A percentile compares a stretch with the other conserved stretches of the same genome.
Evolutionary conservation across 2,797 vertebrate genomes (phyloP).

Genomic region (Acridotheres tristis): DNA sequence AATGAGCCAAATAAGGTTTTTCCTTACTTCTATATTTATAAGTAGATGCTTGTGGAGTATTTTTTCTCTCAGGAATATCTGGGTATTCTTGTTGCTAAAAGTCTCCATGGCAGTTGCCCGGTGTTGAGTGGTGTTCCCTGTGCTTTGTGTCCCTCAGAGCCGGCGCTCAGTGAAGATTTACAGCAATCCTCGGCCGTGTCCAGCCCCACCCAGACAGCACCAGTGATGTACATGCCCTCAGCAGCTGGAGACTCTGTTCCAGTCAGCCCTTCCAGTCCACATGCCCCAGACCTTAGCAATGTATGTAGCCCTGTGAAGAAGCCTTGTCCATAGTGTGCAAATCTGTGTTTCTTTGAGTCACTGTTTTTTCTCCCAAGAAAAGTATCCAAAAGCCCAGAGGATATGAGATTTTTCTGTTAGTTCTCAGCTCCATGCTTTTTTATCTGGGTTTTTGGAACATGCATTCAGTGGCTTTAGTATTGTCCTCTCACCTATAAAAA

Average conservation of each 20-base stretch:
- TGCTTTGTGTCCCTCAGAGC: conserved; percentile 78
- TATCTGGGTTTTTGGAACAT: not conserved
- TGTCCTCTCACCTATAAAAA: conserved; percentile 13
- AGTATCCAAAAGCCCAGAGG: not conserved
- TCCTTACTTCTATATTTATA: not conserved
- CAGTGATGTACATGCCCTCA: conserved; percentile 82
- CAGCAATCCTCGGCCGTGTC: conserved; percentile 83
- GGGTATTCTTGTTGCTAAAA: not conserved
- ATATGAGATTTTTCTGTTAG: not conserved
- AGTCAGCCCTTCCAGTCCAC: conserved; percentile 83
- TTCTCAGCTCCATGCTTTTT: not conserved
- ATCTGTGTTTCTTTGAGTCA: not conserved
- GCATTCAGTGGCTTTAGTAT: not conserved
- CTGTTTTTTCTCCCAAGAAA: not conserved
- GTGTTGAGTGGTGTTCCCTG: not conserved
- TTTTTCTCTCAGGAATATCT: not conserved
- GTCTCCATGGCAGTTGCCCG: not conserved
- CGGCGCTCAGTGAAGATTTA: conserved; percentile 83
- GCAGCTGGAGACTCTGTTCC: conserved; percentile 83
- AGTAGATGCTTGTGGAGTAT: not conserved
- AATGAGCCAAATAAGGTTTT: not conserved
- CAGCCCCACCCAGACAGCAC: conserved; percentile 79
- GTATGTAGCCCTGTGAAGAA: conserved; percentile 69
- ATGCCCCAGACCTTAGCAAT: conserved; percentile 81
- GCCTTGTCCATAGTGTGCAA: not conserved